These are phyloP conservation scores for Zosterops pallidus DNA, from an alignment of 2,113 vertebrate species.

Conservation along the genomic window DNA sequence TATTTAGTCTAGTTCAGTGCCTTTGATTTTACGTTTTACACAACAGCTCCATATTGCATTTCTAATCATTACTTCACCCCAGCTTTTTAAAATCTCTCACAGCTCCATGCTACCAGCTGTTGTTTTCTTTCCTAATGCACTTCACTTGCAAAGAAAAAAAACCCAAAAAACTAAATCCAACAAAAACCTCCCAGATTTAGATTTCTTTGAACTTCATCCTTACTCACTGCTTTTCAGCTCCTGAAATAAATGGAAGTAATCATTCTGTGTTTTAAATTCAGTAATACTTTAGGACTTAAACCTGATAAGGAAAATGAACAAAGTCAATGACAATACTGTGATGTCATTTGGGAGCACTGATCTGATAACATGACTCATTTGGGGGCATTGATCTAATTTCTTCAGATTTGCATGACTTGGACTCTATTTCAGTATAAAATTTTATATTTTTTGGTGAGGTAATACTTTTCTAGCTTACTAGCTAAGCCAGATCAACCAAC, in stretches of 20 bases:
- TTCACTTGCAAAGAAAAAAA: constrained; percentile 48
- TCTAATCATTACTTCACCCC: constrained; percentile 67
- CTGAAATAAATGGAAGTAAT: constrained; percentile 10
- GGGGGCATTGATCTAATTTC: background rate
- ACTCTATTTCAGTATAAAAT: background rate
- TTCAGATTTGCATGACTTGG: background rate
- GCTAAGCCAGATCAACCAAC: background rate
- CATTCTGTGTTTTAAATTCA: background rate
- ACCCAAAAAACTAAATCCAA: background rate
- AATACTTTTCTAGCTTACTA: background rate
- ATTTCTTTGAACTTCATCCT: constrained; percentile 43
- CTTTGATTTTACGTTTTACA: constrained; percentile 25
- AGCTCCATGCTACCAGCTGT: constrained; percentile 68
- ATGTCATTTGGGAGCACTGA: background rate
- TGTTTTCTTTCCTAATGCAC: constrained; percentile 70
- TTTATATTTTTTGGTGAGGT: background rate
- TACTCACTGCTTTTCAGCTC: constrained; percentile 46
- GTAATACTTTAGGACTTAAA: background rate
- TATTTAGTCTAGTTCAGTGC: constrained; percentile 37
- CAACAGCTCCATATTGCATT: constrained; percentile 51
- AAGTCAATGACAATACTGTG: background rate
- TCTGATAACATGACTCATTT: background rate
- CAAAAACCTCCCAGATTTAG: background rate
- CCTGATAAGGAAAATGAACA: background rate
- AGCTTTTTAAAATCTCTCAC: constrained; percentile 60